Base-by-base conservation (phyloP, 2,113 vertebrate genomes). In the Channa argus region DNA sequence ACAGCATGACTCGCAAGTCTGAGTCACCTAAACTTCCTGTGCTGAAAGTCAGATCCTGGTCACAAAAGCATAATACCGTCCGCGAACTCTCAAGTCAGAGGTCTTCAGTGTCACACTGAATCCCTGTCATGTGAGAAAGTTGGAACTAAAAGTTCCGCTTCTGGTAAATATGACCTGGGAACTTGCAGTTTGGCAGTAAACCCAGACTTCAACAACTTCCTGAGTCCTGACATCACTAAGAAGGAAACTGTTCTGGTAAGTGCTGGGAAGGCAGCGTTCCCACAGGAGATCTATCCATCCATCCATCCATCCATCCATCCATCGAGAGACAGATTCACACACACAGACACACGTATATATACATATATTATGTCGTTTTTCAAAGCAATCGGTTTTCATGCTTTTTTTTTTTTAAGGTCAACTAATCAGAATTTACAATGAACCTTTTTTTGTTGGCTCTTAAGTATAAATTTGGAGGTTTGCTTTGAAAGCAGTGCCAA, bases 11-110 rank as follows among this genome's bases (percentile, higher is more conserved):
- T 81, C 63, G 51, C 59, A 61, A 72, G 76, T 34, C 63, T 84
- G 78, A 87, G 75, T 89, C 86, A 82, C 71, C n/a, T 5, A 45
- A 50, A 75, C 71, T 65, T 87, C 80, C 82, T 74, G 79, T 62
- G 64, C 45, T 71, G 11, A 75, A 63, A 63, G 46, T 6, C 3
- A 2, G 11, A 7, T 66, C 62, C 9, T 13, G 61, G 70, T 79
- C 73, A 38, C 8, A 45, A 36, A 62, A 71, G 79, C 63, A 69
- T 68, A 53, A 69, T 13, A 64, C 55, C 8, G n/a, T 7, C 15
- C 64, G 24, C 24, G 45, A 73, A 39, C 45, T 55, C 56, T 37
- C 38, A 12, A 52, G 52, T 69, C 13, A 45, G 37, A 44, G 47
- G 47, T 37, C 58, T 50, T 66, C 58, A 5, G 79, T 63, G 53